Conservation (phyloP, 2,888 invertebrate genomes). For the Acronicta leporina region DNA sequence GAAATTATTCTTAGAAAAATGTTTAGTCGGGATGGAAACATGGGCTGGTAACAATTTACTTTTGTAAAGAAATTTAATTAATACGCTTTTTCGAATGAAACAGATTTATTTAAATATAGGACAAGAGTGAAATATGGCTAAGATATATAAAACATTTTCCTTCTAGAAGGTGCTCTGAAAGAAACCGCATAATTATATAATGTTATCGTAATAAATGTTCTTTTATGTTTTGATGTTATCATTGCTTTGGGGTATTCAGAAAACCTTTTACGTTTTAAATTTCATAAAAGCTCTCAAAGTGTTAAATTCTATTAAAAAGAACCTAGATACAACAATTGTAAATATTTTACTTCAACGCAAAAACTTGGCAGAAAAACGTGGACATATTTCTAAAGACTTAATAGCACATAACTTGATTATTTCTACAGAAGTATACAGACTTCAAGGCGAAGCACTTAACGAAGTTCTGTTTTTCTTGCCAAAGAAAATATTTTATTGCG, state of each 20-base stretch:
- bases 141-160: no score
- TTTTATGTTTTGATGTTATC: background rate
- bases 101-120: background rate
- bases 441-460: constrained; percentile 9
- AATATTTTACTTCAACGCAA: background rate
- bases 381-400: constrained; percentile 12
- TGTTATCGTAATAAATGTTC: background rate
- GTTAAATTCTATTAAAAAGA: background rate
- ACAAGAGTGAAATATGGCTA: background rate
- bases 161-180: background rate
- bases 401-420: constrained; percentile 29
- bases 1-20: background rate
- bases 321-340: constrained; percentile 3
- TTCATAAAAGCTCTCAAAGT: background rate
- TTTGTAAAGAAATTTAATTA: background rate
- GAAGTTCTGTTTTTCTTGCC: constrained; percentile 23
- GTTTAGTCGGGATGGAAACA: background rate
- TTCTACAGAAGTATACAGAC: constrained; percentile 21
- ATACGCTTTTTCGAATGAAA: background rate
- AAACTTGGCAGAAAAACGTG: constrained; percentile 13
- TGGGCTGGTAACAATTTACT: background rate
- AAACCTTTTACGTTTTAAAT: constrained; percentile 1
- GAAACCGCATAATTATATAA: background rate
- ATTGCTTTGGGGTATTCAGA: background rate
- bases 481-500: constrained; percentile 35